Evolutionary conservation across 2,797 vertebrate genomes (phyloP), one percentile per base, ranked within the genome.

Genomic region (Poecilia velifera): DNA sequence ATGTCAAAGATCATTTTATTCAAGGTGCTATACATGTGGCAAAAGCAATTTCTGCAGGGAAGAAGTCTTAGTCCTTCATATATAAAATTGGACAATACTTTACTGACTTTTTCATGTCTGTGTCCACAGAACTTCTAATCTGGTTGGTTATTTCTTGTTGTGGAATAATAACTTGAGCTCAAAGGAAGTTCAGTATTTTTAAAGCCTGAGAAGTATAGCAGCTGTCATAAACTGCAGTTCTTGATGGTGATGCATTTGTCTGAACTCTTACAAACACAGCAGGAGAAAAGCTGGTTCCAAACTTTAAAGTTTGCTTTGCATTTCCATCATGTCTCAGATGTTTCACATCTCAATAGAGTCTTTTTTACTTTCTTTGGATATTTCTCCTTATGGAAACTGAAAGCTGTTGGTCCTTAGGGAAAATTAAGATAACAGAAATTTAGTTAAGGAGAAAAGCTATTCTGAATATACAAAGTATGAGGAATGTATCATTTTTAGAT

Each of bases 1-100:
- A 70, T 72, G 73, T 22, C 18, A 59, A 88, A 76, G 74, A 81
- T 77, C 25, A 34, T 81, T 87, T 78, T 1, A 78, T 78, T 79
- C 14, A 74, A 62, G 41, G 55, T 76, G 39, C 55, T 41, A 12
- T 28, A 73, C 70, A 43, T 68, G 70, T 4, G 0, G 22, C 13
- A 46, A 76, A 74, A 80, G 64, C 3, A 55, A 34, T 31, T 4
- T 59, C 64, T 45, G 43, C 51, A 74, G 25, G 72, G 72, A 36
- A 73, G 18, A 49, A 31, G 25, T 51, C 2, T 57, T 16, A 7
- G 55, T 43, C n/a, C 53, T 55, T 46, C 43, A 46, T n/a, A 55
- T 79, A 66, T 25, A 66, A 10, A 22, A 41, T 45, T 34, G 45
- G n/a, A 76, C 64, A 72, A 77, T 73, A n/a, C 39, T 45, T 76